A percentile compares a stretch with the other conserved stretches of the same genome.
phyloP scores from a whole-genome alignment of 2,113 vertebrate species.

The Erythrocercus mccallii region DNA sequence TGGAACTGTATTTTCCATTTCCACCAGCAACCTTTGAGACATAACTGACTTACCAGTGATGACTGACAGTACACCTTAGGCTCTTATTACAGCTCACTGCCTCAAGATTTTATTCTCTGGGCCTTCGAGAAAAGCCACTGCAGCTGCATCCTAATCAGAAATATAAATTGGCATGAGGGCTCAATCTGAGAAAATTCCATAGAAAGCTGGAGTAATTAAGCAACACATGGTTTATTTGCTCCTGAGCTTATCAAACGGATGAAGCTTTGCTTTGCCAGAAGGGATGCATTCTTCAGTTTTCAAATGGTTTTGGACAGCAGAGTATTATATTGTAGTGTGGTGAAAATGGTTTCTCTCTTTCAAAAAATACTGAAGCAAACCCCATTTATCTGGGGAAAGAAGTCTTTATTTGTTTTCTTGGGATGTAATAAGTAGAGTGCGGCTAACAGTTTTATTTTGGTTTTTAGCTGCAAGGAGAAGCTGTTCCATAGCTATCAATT shows the following conservation, averaged over 20 bases:
- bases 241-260: rapidly evolving
- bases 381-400: not conserved
- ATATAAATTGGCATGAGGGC: not conserved
- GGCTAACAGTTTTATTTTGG: not conserved
- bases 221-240: not conserved
- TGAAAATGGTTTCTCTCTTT: not conserved
- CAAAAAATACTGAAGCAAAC: not conserved
- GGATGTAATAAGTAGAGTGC: rapidly evolving
- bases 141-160: not conserved
- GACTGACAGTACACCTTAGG: not conserved
- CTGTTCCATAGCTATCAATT: not conserved
- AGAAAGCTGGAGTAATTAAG: not conserved
- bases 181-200: not conserved
- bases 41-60: not conserved
- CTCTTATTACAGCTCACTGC: not conserved
- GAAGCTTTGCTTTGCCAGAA: not conserved
- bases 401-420: not conserved
- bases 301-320: not conserved
- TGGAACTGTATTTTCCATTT: not conserved
- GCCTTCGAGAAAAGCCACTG: not conserved
- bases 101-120: not conserved
- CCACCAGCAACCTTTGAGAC: not conserved
- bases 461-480: not conserved
- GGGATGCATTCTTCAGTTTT: not conserved
- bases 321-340: not conserved